Base-by-base conservation (phyloP, 2,113 vertebrate genomes). In the Lepus americanus region DNA sequence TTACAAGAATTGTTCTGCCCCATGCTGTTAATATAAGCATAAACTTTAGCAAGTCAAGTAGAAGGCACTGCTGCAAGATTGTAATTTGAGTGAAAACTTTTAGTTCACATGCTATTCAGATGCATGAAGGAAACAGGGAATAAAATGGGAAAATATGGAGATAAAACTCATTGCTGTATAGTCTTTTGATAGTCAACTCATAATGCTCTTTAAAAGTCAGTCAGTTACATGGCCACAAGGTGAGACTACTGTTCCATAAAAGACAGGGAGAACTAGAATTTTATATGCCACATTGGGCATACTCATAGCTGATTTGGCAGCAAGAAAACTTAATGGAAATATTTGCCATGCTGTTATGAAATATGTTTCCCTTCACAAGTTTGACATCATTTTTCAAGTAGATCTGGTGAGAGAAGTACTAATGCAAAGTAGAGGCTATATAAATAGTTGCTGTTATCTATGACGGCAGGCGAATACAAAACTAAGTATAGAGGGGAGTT, bases 41-140 rank as follows among this genome's bases (percentile, higher is more conserved):
- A 85, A 69, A 29, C 7, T 94, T 96, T 13, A 94, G 10, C 67
- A 87, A 70, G 9, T 87, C 61, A 87, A 66, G 12, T 90, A 39
- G 5, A 29, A 73, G 22, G 12, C 1, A 64, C 33, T 53, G 22
- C 89, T 69, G 3, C 49, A 92, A 23, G 20, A 70, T 19, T 92
- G 0, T 19, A 72, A 76, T 22, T 53, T 70, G 22, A 61, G 4
- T 87, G 27, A 78, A 92, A 77, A 10, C 5, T 69, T 83, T 93
- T n/a, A 87, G 79, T 80, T 94, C 63, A 73, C 78, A 73, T 85
- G 17, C 9, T 74, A 61, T 67, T 95, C 59, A 94, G 31, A 94
- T 53, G 16, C 44, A 69, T 72, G 25, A 90, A 55, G 5, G 9
- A 91, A 92, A 79, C 1, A 69, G 78, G 81, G 25, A 86, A 83